phyloP scores from a whole-genome alignment of 1,140 invertebrate species.

The Sitobion miscanthi region DNA sequence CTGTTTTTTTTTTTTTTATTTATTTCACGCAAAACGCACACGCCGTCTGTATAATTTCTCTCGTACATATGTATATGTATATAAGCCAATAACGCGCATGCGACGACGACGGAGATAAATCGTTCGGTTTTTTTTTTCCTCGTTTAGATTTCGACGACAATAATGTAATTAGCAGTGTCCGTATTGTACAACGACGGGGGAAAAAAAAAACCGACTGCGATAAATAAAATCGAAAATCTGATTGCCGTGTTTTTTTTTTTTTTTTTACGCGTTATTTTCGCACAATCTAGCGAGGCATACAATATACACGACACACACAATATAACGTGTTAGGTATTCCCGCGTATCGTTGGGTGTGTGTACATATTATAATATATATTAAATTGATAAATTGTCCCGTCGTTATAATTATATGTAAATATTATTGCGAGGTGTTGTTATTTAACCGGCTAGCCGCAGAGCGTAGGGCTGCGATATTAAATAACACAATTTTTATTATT shows the following conservation, averaged over 20 bases:
- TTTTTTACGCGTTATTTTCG: not conserved
- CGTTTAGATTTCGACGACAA: conserved; percentile 9
- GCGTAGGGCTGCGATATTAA: not conserved
- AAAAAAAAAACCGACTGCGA: not conserved
- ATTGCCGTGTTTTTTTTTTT: not conserved
- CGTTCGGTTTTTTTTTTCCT: not conserved
- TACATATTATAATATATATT: no score
- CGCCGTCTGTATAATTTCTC: not conserved
- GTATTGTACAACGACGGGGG: not conserved
- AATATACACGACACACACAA: not conserved
- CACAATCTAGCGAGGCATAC: no score
- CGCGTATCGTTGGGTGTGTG: not conserved
- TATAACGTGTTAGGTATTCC: not conserved
- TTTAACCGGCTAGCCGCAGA: not conserved
- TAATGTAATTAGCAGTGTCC: conserved; percentile 2
- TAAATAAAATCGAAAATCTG: conserved; percentile 5
- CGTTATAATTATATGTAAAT: not conserved
- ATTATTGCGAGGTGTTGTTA: not conserved
- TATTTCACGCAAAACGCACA: not conserved
- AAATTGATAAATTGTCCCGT: not conserved
- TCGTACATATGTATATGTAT: not conserved
- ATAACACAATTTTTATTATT: not conserved
- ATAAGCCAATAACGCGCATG: not conserved
- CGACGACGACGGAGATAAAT: not conserved
- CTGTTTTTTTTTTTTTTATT: not conserved